Conservation (phyloP, 35 echinoderm and acorn worm species). For the Apostichopus japonicus region DNA sequence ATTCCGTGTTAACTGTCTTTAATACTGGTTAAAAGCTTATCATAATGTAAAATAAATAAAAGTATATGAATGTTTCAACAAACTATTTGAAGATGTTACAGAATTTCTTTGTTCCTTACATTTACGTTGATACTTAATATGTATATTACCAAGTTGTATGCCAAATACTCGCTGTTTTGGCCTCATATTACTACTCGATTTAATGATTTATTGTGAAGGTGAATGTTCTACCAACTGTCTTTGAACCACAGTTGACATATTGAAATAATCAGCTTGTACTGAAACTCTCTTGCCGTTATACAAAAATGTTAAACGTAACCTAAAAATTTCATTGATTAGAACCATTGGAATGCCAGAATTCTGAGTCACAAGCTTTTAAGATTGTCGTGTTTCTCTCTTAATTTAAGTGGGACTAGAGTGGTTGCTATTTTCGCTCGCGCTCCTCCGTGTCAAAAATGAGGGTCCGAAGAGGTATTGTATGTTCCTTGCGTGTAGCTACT, state of each 20-base stretch:
- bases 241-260: not conserved
- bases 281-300: not conserved
- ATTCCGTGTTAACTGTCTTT: too few relatives aligned
- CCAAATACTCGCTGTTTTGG: too few relatives aligned
- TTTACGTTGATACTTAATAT: too few relatives aligned
- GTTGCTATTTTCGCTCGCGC: slow-evolving; percentile 9
- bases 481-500: not conserved
- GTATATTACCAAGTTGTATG: too few relatives aligned
- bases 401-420: slow-evolving; percentile 4
- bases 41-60: too few relatives aligned
- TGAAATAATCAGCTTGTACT: not conserved
- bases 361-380: slow-evolving; percentile 22
- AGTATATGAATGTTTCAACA: too few relatives aligned
- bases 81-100: too few relatives aligned
- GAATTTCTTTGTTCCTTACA: too few relatives aligned
- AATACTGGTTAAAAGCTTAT: too few relatives aligned
- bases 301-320: not conserved
- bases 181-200: too few relatives aligned
- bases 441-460: slow-evolving; percentile 4
- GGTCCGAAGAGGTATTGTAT: not conserved
- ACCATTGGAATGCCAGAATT: not conserved
- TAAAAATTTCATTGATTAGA: slow-evolving; percentile 5
- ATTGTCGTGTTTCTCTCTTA: not conserved
- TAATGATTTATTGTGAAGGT: not conserved
- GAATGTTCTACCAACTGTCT: not conserved